phyloP scores from a whole-genome alignment of 1,140 invertebrate genomes.

The Drosophila serrata region DNA sequence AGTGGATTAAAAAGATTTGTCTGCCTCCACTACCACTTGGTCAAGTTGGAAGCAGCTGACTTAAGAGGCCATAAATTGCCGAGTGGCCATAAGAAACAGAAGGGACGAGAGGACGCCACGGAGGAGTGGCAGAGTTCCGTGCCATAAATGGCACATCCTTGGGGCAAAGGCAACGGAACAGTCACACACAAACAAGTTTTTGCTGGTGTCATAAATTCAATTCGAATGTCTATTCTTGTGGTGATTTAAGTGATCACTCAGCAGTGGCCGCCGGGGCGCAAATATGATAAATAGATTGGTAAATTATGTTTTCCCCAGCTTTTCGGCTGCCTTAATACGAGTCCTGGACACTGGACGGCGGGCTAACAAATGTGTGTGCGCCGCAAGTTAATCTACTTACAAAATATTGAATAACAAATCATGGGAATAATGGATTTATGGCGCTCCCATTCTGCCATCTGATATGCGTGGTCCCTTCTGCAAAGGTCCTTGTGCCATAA shows the following conservation, averaged over 20 bases:
- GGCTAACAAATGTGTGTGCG: constrained; percentile 73
- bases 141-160: constrained; percentile 74
- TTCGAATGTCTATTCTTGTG: constrained; percentile 82
- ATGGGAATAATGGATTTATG: constrained; percentile 84
- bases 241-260: constrained; percentile 83
- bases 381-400: constrained; percentile 83
- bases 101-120: neutral
- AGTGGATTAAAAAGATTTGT: constrained; percentile 63
- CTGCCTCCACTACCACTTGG: constrained; percentile 24
- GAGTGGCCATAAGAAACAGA: constrained; percentile 61
- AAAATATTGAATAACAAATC: constrained; percentile 85
- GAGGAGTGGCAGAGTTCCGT: neutral
- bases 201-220: constrained; percentile 80
- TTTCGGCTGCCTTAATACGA: constrained; percentile 60
- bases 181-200: constrained; percentile 42
- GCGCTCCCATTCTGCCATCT: constrained; percentile 63
- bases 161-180: constrained; percentile 24
- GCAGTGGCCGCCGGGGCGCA: constrained; percentile 52
- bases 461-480: constrained; percentile 66
- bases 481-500: constrained; percentile 48
- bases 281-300: constrained; percentile 84
- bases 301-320: constrained; percentile 66
- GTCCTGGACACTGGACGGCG: constrained; percentile 59
- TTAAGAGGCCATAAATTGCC: constrained; percentile 77
- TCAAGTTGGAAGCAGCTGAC: constrained; percentile 63